These are phyloP conservation scores for Drosophila mulleri DNA, from an alignment of 2,888 invertebrate genomes.

Conservation along the genomic window DNA sequence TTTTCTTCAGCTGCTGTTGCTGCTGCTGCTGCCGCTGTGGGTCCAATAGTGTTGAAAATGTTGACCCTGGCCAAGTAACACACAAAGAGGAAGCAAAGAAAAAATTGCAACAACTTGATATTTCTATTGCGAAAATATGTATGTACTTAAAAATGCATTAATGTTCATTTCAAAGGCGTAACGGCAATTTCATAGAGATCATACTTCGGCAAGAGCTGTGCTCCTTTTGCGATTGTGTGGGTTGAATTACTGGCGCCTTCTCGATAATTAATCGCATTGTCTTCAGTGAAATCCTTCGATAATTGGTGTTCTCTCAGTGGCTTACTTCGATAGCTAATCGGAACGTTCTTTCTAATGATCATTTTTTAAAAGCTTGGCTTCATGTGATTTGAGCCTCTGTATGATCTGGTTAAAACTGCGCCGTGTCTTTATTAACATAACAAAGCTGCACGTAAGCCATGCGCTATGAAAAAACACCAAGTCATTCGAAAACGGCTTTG, in stretches of 20 bases:
- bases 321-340: not conserved
- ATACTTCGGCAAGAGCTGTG: not conserved
- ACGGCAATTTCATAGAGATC: constrained; percentile 1
- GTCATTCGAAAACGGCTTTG: constrained; percentile 57
- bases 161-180: not conserved
- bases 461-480: constrained; percentile 47
- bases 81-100: constrained; percentile 34
- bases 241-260: not conserved
- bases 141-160: constrained; percentile 15
- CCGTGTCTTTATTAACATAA: constrained; percentile 47
- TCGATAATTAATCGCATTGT: constrained; percentile 4
- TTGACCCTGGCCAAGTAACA: constrained; percentile 77
- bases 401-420: constrained; percentile 17
- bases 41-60: constrained; percentile 45
- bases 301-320: not conserved
- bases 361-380: not conserved
- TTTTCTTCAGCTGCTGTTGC: constrained; percentile 15
- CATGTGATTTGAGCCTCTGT: not conserved
- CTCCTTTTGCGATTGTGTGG: not conserved
- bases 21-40: constrained; percentile 15
- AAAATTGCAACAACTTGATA: constrained; percentile 3
- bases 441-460: constrained; percentile 56
- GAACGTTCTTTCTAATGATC: not conserved
- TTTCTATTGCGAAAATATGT: constrained; percentile 14
- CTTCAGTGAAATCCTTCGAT: not conserved